Evolutionary conservation across 1,140 invertebrate species (phyloP).

Genomic region (Drosophila sproati): DNA sequence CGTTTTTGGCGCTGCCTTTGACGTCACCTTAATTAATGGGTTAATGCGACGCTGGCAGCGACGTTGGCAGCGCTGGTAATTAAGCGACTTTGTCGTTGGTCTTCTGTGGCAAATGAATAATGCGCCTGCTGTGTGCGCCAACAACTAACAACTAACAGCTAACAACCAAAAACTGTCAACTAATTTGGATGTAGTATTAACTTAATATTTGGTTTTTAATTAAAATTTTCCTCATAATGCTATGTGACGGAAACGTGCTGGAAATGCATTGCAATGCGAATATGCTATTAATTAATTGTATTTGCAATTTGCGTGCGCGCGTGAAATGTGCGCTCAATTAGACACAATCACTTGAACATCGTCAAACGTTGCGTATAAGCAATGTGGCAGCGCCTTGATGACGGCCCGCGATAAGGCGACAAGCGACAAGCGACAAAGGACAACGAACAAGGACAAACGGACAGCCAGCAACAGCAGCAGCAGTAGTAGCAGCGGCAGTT

Average conservation of each 20-base stretch:
- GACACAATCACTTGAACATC: conserved; percentile 50
- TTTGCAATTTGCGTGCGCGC: conserved; percentile 60
- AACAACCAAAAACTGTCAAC: neutral
- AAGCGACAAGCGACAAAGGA: conserved; percentile 7
- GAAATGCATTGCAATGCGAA: conserved; percentile 57
- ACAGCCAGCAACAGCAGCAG: neutral
- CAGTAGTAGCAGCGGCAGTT: neutral
- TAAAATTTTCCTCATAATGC: conserved; percentile 58
- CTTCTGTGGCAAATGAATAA: conserved; percentile 79
- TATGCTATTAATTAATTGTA: conserved; percentile 78
- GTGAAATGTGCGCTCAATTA: conserved; percentile 53
- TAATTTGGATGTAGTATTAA: conserved; percentile 67
- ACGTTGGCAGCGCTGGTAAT: conserved; percentile 67
- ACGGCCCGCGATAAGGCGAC: conserved; percentile 60
- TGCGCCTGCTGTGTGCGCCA: conserved; percentile 51
- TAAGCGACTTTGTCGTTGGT: conserved; percentile 80
- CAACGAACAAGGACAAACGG: conserved; percentile 10
- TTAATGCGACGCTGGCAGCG: conserved; percentile 74
- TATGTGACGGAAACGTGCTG: conserved; percentile 50
- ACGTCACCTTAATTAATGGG: conserved; percentile 83
- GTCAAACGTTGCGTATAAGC: conserved; percentile 67
- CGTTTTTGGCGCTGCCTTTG: conserved; percentile 61
- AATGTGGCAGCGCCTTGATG: conserved; percentile 76
- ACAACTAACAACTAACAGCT: conserved; percentile 43
- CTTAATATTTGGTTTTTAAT: conserved; percentile 80